Evolutionary conservation across 2,888 invertebrate genomes (phyloP), one percentile per base, ranked within the genome.

Genomic region (Drosophila neutralis): DNA sequence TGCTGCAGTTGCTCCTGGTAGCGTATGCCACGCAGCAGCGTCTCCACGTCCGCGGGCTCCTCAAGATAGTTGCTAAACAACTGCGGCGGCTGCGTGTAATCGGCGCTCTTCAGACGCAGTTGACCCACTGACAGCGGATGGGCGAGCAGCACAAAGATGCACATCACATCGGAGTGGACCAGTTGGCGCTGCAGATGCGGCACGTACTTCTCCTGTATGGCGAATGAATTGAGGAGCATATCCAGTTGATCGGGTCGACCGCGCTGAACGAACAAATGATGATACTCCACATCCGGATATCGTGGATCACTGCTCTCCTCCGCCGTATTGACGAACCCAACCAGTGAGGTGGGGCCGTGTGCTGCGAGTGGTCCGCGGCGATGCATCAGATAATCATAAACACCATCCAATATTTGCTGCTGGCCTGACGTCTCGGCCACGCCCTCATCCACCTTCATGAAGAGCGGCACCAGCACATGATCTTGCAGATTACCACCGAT

Each of bases 401-500:
- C 72, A 11, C 62, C 75, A 49, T 92, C 90, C 2, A 92, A 58
- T 0, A 75, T 31, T 0, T 88, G 77, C 91, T 91, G 76, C 90
- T 93, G 29, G 87, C 85, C 73, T 0, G 73, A 31, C 0, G 75
- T 27, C 29, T 31, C 31, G 0, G 84, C 75, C 4, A 27, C 73
- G 0, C 67, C 81, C 21, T 78, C 77, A 2, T 94, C 94, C 77
- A 95, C 92, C 29, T 90, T 78, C 18, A 92, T 49, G 27, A 91
- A 83, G 0, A 92, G 6, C 4, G 90, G 88, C 2, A 95, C 94
- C 0, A 95, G 95, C 29, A 96, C 95, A 91, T 97, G 97, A 89
- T 97, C 97, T 92, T 97, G 97, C 1, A 97, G 93, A 89, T 97
- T 96, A 78, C 95, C 94, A 0, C 97, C 97, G 0, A 97, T 96